Conservation (phyloP, 2,113 vertebrate species). For the Eulemur rufifrons region DNA sequence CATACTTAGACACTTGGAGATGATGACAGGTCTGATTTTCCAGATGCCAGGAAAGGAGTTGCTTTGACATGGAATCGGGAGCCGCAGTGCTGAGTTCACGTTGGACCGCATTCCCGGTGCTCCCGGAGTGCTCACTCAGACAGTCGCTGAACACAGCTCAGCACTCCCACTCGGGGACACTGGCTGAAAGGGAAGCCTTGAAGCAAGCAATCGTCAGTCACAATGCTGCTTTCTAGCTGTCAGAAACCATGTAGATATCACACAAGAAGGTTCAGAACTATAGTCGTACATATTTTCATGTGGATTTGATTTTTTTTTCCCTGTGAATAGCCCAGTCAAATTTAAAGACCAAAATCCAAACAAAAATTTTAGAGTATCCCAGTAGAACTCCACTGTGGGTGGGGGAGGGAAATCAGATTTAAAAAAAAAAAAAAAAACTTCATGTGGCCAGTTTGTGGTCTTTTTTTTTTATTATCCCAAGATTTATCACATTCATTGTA, state of each 20-base stretch:
- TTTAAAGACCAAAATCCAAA: constrained; percentile 25
- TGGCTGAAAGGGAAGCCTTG: not conserved
- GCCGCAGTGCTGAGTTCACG: not conserved
- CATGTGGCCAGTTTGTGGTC: constrained; percentile 84
- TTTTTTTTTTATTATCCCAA: constrained; percentile 83
- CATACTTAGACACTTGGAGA: not conserved
- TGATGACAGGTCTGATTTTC: constrained; percentile 34
- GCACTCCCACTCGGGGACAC: not conserved
- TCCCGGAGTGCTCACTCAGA: not conserved
- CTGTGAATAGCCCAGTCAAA: not conserved
- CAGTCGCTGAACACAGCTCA: not conserved
- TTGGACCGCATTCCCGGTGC: not conserved
- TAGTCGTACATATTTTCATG: not conserved
- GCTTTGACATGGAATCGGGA: not conserved
- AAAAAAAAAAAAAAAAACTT: constrained; percentile 80
- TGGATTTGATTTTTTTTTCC: not conserved
- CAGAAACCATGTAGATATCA: not conserved
- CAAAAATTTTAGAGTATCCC: not conserved
- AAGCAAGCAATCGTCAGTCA: not conserved
- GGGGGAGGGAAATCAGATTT: constrained; percentile 44
- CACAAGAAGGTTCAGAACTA: not conserved
- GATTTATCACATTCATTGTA: constrained; percentile 87
- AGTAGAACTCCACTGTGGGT: not conserved
- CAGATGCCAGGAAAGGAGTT: not conserved
- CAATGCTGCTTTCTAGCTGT: not conserved